Evolutionary conservation across 2,888 invertebrate species (phyloP).

Genomic region (Aromia moschata): DNA sequence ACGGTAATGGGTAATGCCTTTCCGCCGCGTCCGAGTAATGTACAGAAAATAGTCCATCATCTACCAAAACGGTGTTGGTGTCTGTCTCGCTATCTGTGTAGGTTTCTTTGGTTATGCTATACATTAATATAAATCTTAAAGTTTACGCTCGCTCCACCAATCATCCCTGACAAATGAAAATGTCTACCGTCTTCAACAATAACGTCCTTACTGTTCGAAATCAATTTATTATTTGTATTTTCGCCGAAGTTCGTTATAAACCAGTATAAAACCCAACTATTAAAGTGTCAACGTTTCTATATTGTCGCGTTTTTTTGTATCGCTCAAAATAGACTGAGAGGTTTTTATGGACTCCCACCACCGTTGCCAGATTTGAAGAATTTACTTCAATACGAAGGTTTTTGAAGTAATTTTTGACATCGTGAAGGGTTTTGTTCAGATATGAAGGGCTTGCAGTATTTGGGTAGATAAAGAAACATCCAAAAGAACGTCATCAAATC

Average conservation of each 20-base stretch:
- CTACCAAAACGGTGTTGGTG: conserved; percentile 17
- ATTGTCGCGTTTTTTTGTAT: conserved; percentile 1
- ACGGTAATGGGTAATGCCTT: conserved; percentile 14
- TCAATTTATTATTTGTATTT: conserved; percentile 39
- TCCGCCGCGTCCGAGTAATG: conserved; percentile 13
- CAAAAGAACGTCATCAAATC: too few relatives aligned
- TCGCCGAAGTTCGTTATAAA: conserved; percentile 14
- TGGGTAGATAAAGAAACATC: too few relatives aligned
- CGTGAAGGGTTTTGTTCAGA: too few relatives aligned
- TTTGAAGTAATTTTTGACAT: too few relatives aligned
- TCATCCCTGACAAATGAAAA: conserved; percentile 51
- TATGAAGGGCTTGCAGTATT: too few relatives aligned
- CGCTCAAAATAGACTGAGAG: background rate
- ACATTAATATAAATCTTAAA: conserved; percentile 50
- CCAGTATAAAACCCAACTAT: conserved; percentile 8
- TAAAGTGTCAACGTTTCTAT: conserved; percentile 16
- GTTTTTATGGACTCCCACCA: too few relatives aligned
- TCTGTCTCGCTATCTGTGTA: conserved; percentile 31
- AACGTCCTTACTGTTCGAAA: conserved; percentile 41
- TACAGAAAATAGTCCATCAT: conserved; percentile 20
- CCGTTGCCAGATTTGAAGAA: too few relatives aligned
- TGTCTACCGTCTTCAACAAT: conserved; percentile 52
- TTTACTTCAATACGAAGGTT: too few relatives aligned
- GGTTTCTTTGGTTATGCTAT: conserved; percentile 37
- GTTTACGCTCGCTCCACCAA: conserved; percentile 48